Evolutionary conservation across 2,888 invertebrate species (phyloP).

Genomic region (Stratiomys singularior): DNA sequence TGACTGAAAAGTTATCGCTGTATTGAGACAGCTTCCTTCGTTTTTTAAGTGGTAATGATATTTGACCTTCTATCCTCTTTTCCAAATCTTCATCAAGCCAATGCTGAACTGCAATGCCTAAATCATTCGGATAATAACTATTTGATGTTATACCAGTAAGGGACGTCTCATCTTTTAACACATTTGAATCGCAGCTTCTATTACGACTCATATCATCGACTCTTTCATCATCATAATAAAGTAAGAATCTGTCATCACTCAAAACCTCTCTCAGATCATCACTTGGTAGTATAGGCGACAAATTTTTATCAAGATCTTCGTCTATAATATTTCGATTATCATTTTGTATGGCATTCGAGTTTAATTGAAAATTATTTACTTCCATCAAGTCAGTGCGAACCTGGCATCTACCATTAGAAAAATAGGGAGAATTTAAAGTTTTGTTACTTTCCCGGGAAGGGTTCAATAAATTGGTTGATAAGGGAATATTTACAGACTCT

Average conservation of each 20-base stretch:
- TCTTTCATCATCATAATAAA: constrained; percentile 28
- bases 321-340: constrained; percentile 13
- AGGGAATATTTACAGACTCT: constrained; percentile 23
- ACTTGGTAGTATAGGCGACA: constrained; percentile 39
- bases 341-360: constrained; percentile 6
- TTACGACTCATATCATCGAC: neutral
- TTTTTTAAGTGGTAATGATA: constrained; percentile 52
- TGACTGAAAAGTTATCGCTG: constrained; percentile 47
- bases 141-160: constrained; percentile 33
- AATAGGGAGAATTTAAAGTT: constrained; percentile 48
- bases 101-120: constrained; percentile 25
- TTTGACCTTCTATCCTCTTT: constrained; percentile 48
- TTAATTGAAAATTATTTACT: neutral
- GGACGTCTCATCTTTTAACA: neutral
- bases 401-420: constrained; percentile 43
- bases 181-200: constrained; percentile 12
- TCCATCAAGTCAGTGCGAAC: constrained; percentile 48
- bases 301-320: constrained; percentile 43
- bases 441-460: constrained; percentile 52
- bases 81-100: constrained; percentile 44
- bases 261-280: constrained; percentile 36
- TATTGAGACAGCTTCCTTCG: constrained; percentile 51
- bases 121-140: constrained; percentile 34
- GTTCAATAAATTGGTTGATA: neutral
- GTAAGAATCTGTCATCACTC: constrained; percentile 27